phyloP scores from a whole-genome alignment of 2,113 vertebrate species.

The Lepidothrix coronata region DNA sequence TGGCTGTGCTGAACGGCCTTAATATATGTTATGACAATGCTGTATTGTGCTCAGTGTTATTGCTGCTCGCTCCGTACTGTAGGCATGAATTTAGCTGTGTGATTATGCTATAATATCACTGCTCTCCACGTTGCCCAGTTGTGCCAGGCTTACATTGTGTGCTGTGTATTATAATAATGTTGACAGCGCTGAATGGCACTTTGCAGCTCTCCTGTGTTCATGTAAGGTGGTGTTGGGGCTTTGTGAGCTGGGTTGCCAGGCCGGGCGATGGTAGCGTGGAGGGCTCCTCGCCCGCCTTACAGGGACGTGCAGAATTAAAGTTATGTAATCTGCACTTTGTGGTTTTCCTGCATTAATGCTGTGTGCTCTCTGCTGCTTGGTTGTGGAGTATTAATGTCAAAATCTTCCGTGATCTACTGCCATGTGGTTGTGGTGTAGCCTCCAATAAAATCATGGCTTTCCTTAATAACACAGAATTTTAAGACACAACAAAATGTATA shows the following conservation, averaged over 20 bases:
- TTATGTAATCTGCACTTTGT: conserved; percentile 24
- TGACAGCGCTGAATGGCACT: neutral
- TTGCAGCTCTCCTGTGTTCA: neutral
- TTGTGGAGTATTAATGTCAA: conserved; percentile 39
- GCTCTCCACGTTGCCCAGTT: neutral
- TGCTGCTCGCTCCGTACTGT: neutral
- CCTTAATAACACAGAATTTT: conserved; percentile 43
- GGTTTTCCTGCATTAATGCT: neutral
- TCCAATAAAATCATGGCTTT: conserved; percentile 9
- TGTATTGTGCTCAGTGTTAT: neutral
- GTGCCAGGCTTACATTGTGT: neutral
- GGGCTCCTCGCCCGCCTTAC: neutral
- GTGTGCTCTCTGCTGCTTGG: conserved; percentile 18
- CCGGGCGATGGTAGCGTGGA: neutral
- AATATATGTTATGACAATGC: neutral
- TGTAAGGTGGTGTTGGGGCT: neutral
- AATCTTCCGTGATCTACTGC: conserved; percentile 17
- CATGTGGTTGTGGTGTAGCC: neutral
- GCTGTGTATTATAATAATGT: neutral
- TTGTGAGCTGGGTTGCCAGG: neutral
- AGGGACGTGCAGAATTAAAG: neutral
- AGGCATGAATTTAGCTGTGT: conserved; percentile 1
- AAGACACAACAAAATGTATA: conserved; percentile 52
- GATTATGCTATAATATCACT: neutral
- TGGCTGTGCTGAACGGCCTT: neutral